These are phyloP conservation scores for Caenorhabditis macrosperma DNA, from an alignment of 2,888 invertebrate species.

Conservation along the genomic window DNA sequence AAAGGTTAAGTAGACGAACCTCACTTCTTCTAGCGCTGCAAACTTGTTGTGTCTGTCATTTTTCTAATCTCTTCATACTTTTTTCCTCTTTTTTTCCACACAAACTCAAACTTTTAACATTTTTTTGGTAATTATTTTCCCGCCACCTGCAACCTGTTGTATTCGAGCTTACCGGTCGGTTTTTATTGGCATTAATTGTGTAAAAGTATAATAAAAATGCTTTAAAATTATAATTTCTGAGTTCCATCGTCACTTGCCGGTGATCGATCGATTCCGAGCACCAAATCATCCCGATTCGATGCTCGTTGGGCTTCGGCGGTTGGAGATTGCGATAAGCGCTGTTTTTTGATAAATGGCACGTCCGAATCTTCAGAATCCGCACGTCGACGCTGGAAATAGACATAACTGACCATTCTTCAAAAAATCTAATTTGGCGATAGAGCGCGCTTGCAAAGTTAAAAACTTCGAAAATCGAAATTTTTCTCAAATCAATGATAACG, in stretches of 20 bases:
- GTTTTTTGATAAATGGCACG: constrained; percentile 7
- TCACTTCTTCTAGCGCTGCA: neutral
- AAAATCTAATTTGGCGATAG: neutral
- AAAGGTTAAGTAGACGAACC: too few relatives aligned
- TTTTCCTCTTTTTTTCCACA: neutral
- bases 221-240: constrained; percentile 16
- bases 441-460: too few relatives aligned
- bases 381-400: constrained; percentile 35
- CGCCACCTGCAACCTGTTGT: constrained; percentile 19
- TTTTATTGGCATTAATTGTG: neutral
- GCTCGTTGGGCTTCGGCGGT: neutral
- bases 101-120: too few relatives aligned
- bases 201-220: neutral
- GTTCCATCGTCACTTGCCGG: constrained; percentile 38
- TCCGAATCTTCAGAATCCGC: constrained; percentile 43
- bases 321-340: neutral
- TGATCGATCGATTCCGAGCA: constrained; percentile 19
- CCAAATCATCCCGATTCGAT: constrained; percentile 30
- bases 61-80: constrained; percentile 41
- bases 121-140: neutral
- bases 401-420: neutral
- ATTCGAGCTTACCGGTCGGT: constrained; percentile 45
- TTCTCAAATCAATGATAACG: too few relatives aligned
- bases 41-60: neutral
- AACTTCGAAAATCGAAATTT: too few relatives aligned